Conservation (phyloP, 2,113 vertebrate species). For the Tragelaphus scriptus region DNA sequence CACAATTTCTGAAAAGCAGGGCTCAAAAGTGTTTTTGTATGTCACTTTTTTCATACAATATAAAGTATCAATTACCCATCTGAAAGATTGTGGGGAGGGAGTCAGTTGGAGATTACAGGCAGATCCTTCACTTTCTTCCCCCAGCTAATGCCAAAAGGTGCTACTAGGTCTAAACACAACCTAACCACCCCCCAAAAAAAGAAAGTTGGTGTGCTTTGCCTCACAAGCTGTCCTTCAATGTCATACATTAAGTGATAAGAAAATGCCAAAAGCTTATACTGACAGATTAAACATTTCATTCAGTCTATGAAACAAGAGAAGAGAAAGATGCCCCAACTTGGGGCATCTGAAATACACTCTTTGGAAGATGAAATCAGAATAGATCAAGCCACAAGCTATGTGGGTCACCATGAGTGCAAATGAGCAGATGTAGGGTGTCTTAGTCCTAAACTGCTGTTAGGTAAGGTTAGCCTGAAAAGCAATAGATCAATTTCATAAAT, state of each 20-base stretch:
- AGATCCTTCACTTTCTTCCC: neutral
- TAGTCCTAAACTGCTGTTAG: neutral
- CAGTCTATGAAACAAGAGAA: neutral
- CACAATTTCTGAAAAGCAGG: neutral
- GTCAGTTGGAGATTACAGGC: neutral
- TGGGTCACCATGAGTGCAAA: no score
- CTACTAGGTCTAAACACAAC: neutral
- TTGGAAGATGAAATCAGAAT: neutral
- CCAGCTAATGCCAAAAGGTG: neutral
- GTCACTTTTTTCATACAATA: neutral
- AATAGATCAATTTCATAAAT: neutral
- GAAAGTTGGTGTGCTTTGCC: neutral
- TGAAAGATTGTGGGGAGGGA: neutral
- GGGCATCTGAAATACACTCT: neutral
- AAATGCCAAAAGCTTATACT: neutral
- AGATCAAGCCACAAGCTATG: neutral
- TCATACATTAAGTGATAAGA: neutral
- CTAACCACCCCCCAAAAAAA: neutral
- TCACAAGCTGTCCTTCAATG: neutral
- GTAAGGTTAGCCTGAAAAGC: neutral
- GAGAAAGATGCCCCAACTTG: neutral
- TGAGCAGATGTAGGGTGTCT: rapidly evolving
- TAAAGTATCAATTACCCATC: neutral
- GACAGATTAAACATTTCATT: neutral
- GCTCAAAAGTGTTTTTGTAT: neutral